Conservation (phyloP, 2,888 invertebrate genomes). For the Masnerella sp. region DNA sequence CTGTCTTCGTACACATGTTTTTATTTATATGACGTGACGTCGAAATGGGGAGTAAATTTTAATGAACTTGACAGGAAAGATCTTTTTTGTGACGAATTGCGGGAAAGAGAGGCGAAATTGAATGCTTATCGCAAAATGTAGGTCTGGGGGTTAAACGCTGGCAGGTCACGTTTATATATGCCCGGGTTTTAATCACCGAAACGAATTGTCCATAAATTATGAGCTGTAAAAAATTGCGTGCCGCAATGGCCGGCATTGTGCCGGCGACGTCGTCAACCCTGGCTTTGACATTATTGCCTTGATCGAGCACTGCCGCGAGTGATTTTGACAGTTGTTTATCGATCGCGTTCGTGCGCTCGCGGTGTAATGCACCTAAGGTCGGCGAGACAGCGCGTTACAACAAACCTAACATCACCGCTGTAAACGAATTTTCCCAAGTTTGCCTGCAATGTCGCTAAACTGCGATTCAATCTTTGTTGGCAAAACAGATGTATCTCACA, state of each 20-base stretch:
- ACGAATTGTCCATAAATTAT: conserved; percentile 26
- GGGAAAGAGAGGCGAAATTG: no score
- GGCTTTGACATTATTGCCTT: conserved; percentile 45
- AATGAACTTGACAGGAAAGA: no score
- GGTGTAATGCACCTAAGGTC: conserved; percentile 31
- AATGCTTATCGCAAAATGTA: conserved; percentile 12
- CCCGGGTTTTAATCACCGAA: not conserved
- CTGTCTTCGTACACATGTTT: no score
- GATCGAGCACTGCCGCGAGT: conserved; percentile 53
- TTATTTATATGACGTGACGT: no score
- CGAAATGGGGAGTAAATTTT: no score
- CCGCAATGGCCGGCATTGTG: conserved; percentile 13
- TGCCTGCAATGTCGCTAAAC: conserved; percentile 7
- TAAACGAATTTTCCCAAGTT: conserved; percentile 21
- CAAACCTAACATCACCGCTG: conserved; percentile 8
- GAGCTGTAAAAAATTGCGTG: conserved; percentile 5
- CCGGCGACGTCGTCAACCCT: conserved; percentile 14
- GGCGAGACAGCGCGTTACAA: conserved; percentile 23
- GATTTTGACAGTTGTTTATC: conserved; percentile 57
- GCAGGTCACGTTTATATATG: not conserved
- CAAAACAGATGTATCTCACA: no score
- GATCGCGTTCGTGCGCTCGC: conserved; percentile 34
- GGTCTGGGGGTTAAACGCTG: not conserved
- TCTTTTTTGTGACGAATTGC: no score
- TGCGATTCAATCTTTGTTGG: no score